These are phyloP conservation scores for Psittacara wagleri DNA, from an alignment of 2,113 vertebrate species.

Conservation along the genomic window DNA sequence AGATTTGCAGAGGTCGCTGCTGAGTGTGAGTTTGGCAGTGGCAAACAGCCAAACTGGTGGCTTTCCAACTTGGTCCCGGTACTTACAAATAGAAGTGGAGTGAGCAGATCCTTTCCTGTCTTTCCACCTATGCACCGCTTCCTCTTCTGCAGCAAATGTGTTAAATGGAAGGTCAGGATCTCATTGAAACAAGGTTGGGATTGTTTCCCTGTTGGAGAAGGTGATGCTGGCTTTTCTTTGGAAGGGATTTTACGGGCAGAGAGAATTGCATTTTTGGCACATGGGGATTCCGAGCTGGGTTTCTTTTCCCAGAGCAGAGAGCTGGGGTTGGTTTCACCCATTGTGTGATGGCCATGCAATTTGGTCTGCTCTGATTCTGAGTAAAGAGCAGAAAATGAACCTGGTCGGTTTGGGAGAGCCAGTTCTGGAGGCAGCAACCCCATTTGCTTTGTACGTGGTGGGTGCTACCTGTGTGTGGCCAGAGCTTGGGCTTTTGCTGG, in stretches of 20 bases:
- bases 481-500: rapidly evolving
- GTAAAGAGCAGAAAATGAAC: neutral
- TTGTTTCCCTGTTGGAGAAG: neutral
- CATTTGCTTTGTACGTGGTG: neutral
- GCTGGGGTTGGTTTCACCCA: neutral
- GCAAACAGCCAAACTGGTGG: neutral
- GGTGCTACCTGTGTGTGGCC: neutral
- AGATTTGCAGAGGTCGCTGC: neutral
- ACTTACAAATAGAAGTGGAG: neutral
- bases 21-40: rapidly evolving
- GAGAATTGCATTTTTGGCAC: neutral
- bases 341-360: rapidly evolving
- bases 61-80: neutral
- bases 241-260: neutral
- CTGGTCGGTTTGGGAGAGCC: rapidly evolving
- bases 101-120: neutral
- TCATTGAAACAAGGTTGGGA: neutral
- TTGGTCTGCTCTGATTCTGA: neutral
- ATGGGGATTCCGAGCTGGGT: neutral
- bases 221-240: neutral
- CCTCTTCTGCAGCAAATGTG: neutral
- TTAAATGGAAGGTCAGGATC: neutral
- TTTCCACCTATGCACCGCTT: neutral
- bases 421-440: neutral
- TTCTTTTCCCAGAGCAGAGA: neutral